phyloP scores from a whole-genome alignment of 2,797 vertebrate species.

The Urosaurus nigricauda region DNA sequence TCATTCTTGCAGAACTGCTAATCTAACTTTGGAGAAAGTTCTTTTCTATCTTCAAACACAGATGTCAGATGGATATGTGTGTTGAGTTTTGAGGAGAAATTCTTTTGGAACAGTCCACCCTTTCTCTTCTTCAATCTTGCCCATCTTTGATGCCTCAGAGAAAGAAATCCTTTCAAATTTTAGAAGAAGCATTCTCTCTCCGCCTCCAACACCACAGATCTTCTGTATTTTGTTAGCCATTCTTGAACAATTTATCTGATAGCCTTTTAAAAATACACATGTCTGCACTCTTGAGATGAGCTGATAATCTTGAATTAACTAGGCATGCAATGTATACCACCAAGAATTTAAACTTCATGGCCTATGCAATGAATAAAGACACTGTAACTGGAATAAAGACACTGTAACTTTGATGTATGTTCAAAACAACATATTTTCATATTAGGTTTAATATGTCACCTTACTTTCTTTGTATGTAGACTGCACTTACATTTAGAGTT shows the following conservation, averaged over 20 bases:
- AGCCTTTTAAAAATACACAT: not conserved
- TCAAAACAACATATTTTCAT: no score
- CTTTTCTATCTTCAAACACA: constrained; percentile 3
- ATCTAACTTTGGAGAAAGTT: constrained; percentile 12
- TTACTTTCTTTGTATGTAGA: no score
- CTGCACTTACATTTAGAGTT: no score
- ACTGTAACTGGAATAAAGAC: not conserved
- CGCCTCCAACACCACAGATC: not conserved
- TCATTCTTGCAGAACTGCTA: not conserved
- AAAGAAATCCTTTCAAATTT: not conserved
- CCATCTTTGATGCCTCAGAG: constrained; percentile 14
- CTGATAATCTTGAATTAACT: not conserved
- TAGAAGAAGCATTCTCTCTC: no score
- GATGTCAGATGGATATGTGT: not conserved
- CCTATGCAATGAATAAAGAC: not conserved
- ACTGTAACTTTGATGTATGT: no score
- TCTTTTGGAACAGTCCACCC: not conserved
- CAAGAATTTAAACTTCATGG: not conserved
- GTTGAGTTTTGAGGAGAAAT: not conserved
- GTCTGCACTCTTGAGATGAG: not conserved
- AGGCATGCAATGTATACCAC: not conserved
- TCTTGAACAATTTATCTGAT: not conserved
- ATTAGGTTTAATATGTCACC: no score
- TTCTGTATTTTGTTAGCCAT: constrained; percentile 7
- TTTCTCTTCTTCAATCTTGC: constrained; percentile 1